Evolutionary conservation across 2,113 vertebrate species (phyloP).

Genomic region (Puffinus mauretanicus): DNA sequence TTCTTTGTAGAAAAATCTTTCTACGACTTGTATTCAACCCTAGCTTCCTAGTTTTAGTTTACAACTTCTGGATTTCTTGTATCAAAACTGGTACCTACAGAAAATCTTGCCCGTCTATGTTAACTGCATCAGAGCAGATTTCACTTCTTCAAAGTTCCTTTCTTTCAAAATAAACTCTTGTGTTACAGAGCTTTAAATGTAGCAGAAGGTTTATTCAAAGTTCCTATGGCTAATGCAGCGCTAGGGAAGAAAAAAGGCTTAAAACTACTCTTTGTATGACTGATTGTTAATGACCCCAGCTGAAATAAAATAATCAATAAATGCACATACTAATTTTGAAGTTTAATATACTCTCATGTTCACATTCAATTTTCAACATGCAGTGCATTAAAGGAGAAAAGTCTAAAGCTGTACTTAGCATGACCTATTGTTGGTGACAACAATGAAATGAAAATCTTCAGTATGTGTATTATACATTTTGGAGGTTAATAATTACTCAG

Average conservation of each 20-base stretch:
- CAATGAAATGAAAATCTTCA: constrained; percentile 11
- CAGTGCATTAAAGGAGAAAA: neutral
- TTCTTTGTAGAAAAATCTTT: neutral
- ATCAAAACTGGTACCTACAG: neutral
- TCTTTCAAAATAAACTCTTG: neutral
- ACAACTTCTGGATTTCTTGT: neutral
- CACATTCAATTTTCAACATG: neutral
- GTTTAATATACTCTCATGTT: neutral
- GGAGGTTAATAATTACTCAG: neutral
- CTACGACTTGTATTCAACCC: neutral
- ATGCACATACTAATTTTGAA: neutral
- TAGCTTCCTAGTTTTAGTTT: neutral
- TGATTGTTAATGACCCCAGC: neutral
- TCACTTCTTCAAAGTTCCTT: neutral
- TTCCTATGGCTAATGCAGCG: neutral
- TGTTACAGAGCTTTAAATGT: neutral
- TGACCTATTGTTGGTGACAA: neutral
- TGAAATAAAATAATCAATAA: constrained; percentile 6
- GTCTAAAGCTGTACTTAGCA: neutral
- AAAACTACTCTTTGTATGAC: neutral
- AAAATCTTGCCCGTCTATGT: neutral
- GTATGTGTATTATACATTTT: neutral
- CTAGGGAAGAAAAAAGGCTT: neutral
- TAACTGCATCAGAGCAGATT: neutral
- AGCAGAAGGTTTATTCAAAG: neutral